Conservation (phyloP, 2,888 invertebrate genomes). For the Habrosyne pyritoides region DNA sequence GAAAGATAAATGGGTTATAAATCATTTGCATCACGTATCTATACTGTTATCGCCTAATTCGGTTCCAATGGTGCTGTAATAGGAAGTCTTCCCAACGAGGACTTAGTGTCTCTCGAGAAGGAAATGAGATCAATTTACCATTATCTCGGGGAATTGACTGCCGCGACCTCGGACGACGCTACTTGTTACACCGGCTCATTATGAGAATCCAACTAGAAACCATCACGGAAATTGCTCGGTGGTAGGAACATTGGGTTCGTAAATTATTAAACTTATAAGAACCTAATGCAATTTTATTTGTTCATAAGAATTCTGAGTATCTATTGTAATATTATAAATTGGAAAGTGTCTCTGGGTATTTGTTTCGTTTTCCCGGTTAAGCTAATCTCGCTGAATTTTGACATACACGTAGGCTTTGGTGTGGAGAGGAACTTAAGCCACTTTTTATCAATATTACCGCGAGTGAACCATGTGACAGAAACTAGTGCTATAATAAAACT, state of each 20-base stretch:
- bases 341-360: too few relatives aligned
- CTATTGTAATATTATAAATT: too few relatives aligned
- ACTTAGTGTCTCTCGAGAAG: constrained; percentile 50
- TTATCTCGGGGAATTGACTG: constrained; percentile 68
- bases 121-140: constrained; percentile 77
- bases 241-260: constrained; percentile 42
- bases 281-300: too few relatives aligned
- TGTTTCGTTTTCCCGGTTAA: too few relatives aligned
- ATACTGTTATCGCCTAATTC: constrained; percentile 56
- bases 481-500: too few relatives aligned
- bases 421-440: too few relatives aligned
- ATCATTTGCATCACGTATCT: constrained; percentile 27
- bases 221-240: constrained; percentile 54
- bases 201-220: constrained; percentile 59
- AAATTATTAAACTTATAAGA: too few relatives aligned
- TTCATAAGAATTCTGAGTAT: too few relatives aligned
- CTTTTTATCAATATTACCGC: too few relatives aligned
- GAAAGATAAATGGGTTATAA: background rate
- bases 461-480: too few relatives aligned
- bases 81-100: constrained; percentile 53
- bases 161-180: constrained; percentile 19
- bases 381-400: too few relatives aligned
- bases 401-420: too few relatives aligned
- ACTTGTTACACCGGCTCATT: background rate
- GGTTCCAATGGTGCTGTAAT: constrained; percentile 56